phyloP scores from a whole-genome alignment of 2,797 vertebrate species.

The Falco naumanni region DNA sequence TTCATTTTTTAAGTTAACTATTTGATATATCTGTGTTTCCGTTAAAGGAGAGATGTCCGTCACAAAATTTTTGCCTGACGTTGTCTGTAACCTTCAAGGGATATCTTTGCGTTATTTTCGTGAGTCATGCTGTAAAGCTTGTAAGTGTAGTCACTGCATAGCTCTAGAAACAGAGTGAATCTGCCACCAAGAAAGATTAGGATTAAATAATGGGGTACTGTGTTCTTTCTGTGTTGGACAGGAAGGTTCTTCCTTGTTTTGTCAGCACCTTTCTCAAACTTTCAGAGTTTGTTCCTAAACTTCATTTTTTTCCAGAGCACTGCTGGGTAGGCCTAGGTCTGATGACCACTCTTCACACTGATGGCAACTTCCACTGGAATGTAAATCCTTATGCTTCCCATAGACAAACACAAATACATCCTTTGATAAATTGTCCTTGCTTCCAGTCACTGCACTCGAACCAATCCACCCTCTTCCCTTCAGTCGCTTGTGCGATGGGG shows the following conservation, averaged over 20 bases:
- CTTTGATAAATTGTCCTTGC: background rate
- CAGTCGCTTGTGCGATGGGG: fast-evolving
- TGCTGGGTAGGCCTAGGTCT: background rate
- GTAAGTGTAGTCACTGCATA: fast-evolving
- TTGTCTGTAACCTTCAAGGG: background rate
- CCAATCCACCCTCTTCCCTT: background rate
- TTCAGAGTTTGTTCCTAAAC: background rate
- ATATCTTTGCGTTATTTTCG: background rate
- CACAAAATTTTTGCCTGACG: background rate
- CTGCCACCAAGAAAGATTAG: background rate
- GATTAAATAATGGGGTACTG: background rate
- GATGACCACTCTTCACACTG: background rate
- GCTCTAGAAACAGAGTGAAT: background rate
- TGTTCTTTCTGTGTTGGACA: background rate
- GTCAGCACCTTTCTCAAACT: background rate
- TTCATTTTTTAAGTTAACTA: background rate
- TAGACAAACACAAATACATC: background rate
- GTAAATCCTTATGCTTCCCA: background rate
- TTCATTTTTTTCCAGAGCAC: background rate
- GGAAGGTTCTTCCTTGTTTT: background rate
- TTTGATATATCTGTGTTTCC: background rate
- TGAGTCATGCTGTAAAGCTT: background rate
- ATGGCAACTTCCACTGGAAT: background rate
- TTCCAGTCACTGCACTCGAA: background rate
- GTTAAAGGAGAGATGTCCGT: background rate